A percentile compares a stretch with the other conserved stretches of the same genome.
Conservation (phyloP, 2,113 vertebrate species). For the Rhinichthys klamathensis region DNA sequence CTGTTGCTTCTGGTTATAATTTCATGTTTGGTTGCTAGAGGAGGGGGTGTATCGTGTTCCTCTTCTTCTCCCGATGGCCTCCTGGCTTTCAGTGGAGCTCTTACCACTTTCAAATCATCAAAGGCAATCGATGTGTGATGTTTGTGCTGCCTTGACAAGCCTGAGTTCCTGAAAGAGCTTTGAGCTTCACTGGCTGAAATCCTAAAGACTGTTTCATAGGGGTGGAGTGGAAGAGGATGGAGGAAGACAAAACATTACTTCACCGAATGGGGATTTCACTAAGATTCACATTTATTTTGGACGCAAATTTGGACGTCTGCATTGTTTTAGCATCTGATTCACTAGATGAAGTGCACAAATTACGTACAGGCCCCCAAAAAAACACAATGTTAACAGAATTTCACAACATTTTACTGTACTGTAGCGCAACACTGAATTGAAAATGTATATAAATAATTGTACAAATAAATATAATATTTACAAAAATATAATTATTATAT, state of each 20-base stretch:
- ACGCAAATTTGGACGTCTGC: neutral
- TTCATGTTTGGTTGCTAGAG: slow-evolving; percentile 11
- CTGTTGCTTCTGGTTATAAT: neutral
- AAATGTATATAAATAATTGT: neutral
- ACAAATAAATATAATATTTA: neutral
- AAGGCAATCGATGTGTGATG: slow-evolving; percentile 43
- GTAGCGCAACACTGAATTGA: neutral
- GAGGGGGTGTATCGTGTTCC: slow-evolving; percentile 6
- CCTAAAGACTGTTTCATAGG: slow-evolving; percentile 47
- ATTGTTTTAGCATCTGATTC: neutral
- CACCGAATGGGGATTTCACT: neutral
- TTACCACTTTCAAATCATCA: slow-evolving; percentile 44
- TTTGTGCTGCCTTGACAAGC: slow-evolving; percentile 44
- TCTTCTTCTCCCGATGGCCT: neutral
- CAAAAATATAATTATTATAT: neutral
- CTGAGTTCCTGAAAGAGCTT: slow-evolving; percentile 39
- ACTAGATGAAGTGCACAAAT: neutral
- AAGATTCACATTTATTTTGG: neutral
- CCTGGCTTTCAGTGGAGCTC: slow-evolving; percentile 41
- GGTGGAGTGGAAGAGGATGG: neutral
- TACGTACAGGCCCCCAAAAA: neutral
- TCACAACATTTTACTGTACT: no score
- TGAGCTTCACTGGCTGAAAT: slow-evolving; percentile 46
- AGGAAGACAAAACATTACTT: slow-evolving; percentile 19
- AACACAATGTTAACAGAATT: neutral